Percentiles rank a stretch among this genome's conserved stretches.
phyloP scores from a whole-genome alignment of 2,888 invertebrate species.

The Clostera curtula region DNA sequence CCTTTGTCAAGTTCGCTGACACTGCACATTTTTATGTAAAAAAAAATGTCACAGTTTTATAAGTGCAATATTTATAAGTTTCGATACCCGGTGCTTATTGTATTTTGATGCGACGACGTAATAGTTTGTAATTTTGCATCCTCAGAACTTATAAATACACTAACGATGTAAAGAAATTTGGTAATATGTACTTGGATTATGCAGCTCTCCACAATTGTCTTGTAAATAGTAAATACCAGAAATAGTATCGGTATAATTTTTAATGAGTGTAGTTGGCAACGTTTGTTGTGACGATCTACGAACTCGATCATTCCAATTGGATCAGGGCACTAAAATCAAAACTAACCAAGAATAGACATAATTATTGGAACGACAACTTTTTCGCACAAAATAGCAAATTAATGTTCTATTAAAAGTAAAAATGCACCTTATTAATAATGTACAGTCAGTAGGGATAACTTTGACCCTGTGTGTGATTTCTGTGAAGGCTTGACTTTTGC shows the following conservation, averaged over 20 bases:
- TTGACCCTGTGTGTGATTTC: slow-evolving; percentile 1
- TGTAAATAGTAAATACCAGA: slow-evolving; percentile 51
- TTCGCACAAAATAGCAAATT: too few relatives aligned
- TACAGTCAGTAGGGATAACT: too few relatives aligned
- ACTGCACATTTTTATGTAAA: slow-evolving; percentile 30
- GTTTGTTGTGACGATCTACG: slow-evolving; percentile 38
- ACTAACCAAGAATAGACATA: slow-evolving; percentile 24
- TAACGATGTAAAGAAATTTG: slow-evolving; percentile 34
- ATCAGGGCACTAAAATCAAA: slow-evolving; percentile 28
- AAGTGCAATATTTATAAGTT: slow-evolving; percentile 54
- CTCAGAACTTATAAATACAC: slow-evolving; percentile 60
- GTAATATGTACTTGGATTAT: slow-evolving; percentile 35
- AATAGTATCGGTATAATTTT: slow-evolving; percentile 36
- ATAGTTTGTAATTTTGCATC: slow-evolving; percentile 31
- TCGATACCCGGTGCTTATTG: slow-evolving; percentile 52
- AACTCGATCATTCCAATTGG: slow-evolving; percentile 58
- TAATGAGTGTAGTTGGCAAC: slow-evolving; percentile 48
- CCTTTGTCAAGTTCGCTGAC: slow-evolving; percentile 38
- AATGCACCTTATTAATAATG: too few relatives aligned
- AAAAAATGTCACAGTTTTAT: slow-evolving; percentile 27
- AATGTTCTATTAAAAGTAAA: slow-evolving; percentile 27
- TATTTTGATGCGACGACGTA: slow-evolving; percentile 28
- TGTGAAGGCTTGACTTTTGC: slow-evolving; percentile 3
- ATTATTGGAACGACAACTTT: too few relatives aligned
- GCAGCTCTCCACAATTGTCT: slow-evolving; percentile 34